These are phyloP conservation scores for Sipha maydis DNA, from an alignment of 2,888 invertebrate species.

Conservation along the genomic window DNA sequence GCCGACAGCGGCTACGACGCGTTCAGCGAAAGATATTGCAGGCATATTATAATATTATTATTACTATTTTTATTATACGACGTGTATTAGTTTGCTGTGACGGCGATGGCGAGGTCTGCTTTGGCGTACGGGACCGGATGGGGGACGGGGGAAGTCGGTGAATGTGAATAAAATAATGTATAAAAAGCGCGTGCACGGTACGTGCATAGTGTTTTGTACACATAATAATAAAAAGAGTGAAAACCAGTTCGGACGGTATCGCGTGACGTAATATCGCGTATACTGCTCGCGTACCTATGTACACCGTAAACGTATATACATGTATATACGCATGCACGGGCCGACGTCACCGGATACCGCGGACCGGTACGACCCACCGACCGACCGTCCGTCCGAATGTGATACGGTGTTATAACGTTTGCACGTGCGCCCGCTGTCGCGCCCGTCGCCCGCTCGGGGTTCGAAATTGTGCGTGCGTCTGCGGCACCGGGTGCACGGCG, in stretches of 20 bases:
- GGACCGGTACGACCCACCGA: not conserved
- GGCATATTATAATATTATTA: not conserved
- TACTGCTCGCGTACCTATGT: not conserved
- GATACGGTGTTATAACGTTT: no score
- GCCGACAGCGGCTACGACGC: not conserved
- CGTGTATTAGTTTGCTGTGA: not conserved
- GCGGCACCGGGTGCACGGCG: no score
- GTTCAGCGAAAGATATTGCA: not conserved
- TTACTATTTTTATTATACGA: no score
- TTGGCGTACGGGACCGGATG: not conserved
- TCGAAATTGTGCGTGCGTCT: no score
- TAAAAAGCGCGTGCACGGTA: not conserved
- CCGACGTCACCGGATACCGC: not conserved
- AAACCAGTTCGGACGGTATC: constrained; percentile 39
- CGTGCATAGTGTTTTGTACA: not conserved
- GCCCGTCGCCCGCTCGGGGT: no score
- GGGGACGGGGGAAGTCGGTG: not conserved
- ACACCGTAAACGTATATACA: no score
- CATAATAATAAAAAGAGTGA: constrained; percentile 21
- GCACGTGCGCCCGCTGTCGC: no score
- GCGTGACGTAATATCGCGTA: not conserved
- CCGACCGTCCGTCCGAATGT: no score
- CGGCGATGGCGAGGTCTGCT: not conserved
- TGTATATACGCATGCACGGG: not conserved
- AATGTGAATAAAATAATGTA: constrained; percentile 29